Evolutionary conservation across 2,113 vertebrate genomes (phyloP).

Genomic region (Sula dactylatra): DNA sequence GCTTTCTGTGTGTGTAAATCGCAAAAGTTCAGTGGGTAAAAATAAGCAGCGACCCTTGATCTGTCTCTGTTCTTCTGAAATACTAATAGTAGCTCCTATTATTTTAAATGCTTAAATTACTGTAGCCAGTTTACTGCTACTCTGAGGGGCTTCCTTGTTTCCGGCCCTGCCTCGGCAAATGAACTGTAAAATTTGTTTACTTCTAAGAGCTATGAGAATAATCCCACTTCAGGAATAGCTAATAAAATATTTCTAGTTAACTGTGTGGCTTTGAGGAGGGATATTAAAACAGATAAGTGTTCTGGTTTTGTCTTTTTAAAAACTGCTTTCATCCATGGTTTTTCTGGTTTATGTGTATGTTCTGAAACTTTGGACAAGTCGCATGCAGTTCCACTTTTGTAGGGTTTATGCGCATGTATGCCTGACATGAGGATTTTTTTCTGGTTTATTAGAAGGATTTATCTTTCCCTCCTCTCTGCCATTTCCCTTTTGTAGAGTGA

Average conservation of each 20-base stretch:
- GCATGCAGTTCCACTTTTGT: neutral
- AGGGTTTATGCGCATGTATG: neutral
- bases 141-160: neutral
- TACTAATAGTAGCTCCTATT: neutral
- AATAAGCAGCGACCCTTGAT: neutral
- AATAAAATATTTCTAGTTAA: neutral
- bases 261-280: neutral
- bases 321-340: neutral
- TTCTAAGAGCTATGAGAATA: neutral
- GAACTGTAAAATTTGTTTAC: neutral
- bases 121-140: neutral
- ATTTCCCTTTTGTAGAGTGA: conserved; percentile 80
- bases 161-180: neutral
- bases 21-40: neutral
- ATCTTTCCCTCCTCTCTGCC: neutral
- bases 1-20: neutral
- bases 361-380: neutral
- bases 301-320: neutral
- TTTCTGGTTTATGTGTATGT: neutral
- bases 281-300: neutral
- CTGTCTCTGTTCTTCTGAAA: neutral
- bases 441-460: neutral
- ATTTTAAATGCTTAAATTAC: neutral
- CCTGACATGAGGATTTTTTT: neutral
- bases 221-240: neutral